Evolutionary conservation across 2,888 invertebrate genomes (phyloP), one percentile per base, ranked within the genome.

Genomic region (Scrobipalpa atriplicella): DNA sequence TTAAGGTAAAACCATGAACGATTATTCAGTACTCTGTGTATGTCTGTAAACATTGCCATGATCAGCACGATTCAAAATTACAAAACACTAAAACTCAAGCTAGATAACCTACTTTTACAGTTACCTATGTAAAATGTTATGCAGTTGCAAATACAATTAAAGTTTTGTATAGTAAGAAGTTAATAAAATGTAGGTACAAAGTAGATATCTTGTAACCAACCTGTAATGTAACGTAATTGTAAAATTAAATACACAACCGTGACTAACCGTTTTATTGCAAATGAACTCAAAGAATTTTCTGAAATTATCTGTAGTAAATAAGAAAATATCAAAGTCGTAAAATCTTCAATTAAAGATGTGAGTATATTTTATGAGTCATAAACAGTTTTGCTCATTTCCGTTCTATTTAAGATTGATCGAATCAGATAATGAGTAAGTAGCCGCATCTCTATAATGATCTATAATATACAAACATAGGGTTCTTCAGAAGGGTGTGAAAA

Each of bases 401-500:
- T 62, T 62, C 21, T 43, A 62, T 19, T 36, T 58, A 13, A 36
- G 58, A 58, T 58, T 47, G 62, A 62, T 62, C 62, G 11, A 19
- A 62, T 62, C 62, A n/a, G 10, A 41, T 62, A 62, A 43, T 62
- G 62, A 9, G 47, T 62, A 5, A 38, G 62, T 62, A 18, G 21
- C 2, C 10, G 18, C 62, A 62, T 62, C 43, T 13, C 62, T 62
- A 62, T 62, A 10, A 56, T n/a, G 19, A 56, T 29, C 19, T 52
- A 7, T 21, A 54, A 1, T 47, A 47, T 16, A 5, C n/a, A 47
- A 47, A 10, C 13, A 0, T 43, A 43, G 0, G 13, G 2, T 43
- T 29, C 29, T 29, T 29, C 29, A 29, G 5, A 29, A 29, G 29
- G 5, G 29, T 5, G 5, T 29, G 29, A 29, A 29, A 29, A 29